Base-by-base conservation (phyloP, 92 coral and sea anemone species). In the Virgularia gustaviana region DNA sequence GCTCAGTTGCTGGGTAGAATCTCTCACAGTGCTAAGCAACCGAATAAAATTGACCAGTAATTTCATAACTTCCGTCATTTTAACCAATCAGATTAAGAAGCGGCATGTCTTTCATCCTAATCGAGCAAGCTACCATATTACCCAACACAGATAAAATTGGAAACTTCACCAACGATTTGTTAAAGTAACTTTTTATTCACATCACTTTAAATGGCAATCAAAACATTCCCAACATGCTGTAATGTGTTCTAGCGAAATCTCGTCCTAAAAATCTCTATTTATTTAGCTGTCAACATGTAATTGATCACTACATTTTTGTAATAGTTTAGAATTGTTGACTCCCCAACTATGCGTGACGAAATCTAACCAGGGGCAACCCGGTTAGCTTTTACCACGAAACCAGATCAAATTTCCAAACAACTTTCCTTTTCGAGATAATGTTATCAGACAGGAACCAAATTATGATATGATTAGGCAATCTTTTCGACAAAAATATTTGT, bases 1-100 rank as follows among this genome's bases (percentile, higher is more conserved):
- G 33, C n/a, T n/a, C n/a, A 49, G 99, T 94, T 85, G 94, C 99
- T 85, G 96, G 99, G 99, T 81, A 94, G 99, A 94, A 83, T 63
- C 80, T 78, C 57, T 25, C 57, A 47, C 70, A 79, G 73, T 89
- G 96, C 99, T 89, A 89, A 83, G 99, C 99, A 94, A 94, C 99
- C 61, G 75, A 32, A 27, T 34, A 28, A 68, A 49, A 43, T 43
- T 13, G 24, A 33, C 20, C 24, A 51, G 75, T 68, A 31, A 68
- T 49, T 68, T 49, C 36, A 51, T 51, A 49, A 54, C 42, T 68
- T 68, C 75, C 75, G 75, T 49, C 51, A 0, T 27, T 3, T 1
- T 6, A 18, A 33, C 75, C 75, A 68, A 68, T 68, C 61, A 51
- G 3, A 15, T 6, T 10, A 20, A 24, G 43, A 2, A 19, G 61